Conservation (phyloP, 2,113 vertebrate genomes). For the Megaceryle torquata region DNA sequence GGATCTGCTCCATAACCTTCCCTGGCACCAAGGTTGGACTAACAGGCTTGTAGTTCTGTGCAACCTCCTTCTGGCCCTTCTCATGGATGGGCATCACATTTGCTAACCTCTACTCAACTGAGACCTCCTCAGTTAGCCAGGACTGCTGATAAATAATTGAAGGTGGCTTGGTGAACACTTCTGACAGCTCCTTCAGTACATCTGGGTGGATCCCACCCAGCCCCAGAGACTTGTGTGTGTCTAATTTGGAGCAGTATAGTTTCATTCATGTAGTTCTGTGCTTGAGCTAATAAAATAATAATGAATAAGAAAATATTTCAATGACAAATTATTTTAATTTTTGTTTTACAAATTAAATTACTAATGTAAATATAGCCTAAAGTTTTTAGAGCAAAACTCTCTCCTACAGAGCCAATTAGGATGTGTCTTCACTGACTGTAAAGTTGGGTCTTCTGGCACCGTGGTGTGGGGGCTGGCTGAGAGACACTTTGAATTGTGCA, state of each 20-base stretch:
- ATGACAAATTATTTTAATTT: background rate
- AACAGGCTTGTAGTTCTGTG: too few relatives aligned
- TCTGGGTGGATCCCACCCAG: too few relatives aligned
- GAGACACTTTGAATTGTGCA: background rate
- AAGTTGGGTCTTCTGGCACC: background rate
- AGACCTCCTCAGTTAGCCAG: too few relatives aligned
- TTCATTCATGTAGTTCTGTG: background rate
- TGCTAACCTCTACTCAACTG: too few relatives aligned
- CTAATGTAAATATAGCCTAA: background rate
- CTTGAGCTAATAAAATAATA: background rate
- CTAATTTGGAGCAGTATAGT: background rate
- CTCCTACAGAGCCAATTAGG: background rate
- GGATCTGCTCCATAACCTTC: too few relatives aligned
- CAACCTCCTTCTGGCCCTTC: too few relatives aligned
- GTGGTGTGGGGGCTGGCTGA: background rate
- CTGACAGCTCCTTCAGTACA: too few relatives aligned
- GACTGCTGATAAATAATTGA: too few relatives aligned
- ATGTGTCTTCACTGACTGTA: background rate
- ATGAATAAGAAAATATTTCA: background rate
- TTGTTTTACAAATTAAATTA: background rate
- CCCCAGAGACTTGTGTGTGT: too few relatives aligned
- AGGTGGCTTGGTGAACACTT: too few relatives aligned
- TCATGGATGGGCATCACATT: too few relatives aligned
- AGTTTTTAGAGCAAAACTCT: background rate
- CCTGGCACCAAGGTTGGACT: too few relatives aligned